Percentiles rank a stretch among this genome's conserved stretches.
Conservation (phyloP, 2,797 vertebrate genomes). For the Microchirus variegatus region DNA sequence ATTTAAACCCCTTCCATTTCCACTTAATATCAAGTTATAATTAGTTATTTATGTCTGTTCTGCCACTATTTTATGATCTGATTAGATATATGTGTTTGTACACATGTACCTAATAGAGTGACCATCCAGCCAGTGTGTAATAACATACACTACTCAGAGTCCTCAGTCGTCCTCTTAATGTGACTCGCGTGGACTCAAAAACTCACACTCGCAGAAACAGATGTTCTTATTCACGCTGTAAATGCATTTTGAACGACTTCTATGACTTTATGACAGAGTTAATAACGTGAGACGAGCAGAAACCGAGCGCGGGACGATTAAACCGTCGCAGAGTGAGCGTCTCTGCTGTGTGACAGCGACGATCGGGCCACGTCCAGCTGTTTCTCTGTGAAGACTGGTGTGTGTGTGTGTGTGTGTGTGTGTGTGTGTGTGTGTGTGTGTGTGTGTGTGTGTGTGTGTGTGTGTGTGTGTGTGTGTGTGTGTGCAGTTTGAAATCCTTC, state of each 20-base stretch:
- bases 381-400: constrained; percentile 26
- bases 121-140: no score
- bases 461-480: no score
- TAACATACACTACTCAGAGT: no score
- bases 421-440: constrained; percentile 9
- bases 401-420: constrained; percentile 7
- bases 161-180: constrained; percentile 1
- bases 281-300: constrained; percentile 39
- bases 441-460: constrained; percentile 13
- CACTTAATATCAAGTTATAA: no score
- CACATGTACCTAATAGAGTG: no score
- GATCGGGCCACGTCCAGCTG: constrained; percentile 46
- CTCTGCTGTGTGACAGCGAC: constrained; percentile 12
- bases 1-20: no score
- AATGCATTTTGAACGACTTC: constrained; percentile 46
- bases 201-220: neutral
- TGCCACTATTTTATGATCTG: no score
- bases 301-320: constrained; percentile 31
- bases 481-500: constrained; percentile 25
- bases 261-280: constrained; percentile 29
- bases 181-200: constrained; percentile 1
- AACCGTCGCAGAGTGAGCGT: constrained; percentile 29
- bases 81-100: no score
- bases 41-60: no score
- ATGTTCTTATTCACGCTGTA: constrained; percentile 1